Evolutionary conservation across 2,888 invertebrate genomes (phyloP).

Genomic region (Leptinotarsa juncta): DNA sequence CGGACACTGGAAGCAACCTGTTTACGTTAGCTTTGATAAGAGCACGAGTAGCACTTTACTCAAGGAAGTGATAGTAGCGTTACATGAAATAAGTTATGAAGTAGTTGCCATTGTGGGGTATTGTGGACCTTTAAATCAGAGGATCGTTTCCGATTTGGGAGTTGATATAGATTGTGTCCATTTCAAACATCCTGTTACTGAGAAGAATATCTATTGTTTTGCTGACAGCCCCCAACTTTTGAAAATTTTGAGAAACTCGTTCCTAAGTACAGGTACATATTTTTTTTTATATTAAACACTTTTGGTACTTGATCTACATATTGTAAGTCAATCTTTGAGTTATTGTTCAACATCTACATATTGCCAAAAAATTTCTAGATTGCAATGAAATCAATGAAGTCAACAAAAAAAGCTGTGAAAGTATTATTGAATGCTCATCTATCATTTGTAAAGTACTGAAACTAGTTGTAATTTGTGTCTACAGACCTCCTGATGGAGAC

Average conservation of each 20-base stretch:
- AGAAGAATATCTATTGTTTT: slow-evolving; percentile 5
- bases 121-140: slow-evolving; percentile 19
- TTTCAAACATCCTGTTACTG: slow-evolving; percentile 8
- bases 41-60: slow-evolving; percentile 3
- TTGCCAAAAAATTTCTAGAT: no score
- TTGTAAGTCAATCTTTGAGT: no score
- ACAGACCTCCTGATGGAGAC: no score
- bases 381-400: no score
- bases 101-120: slow-evolving; percentile 7
- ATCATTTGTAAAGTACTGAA: no score
- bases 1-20: slow-evolving; percentile 22
- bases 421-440: no score
- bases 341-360: no score
- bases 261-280: neutral
- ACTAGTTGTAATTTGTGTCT: no score
- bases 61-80: slow-evolving; percentile 4
- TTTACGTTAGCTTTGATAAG: slow-evolving; percentile 19
- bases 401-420: no score
- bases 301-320: no score
- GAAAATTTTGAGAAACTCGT: slow-evolving; percentile 12
- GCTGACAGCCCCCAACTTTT: slow-evolving; percentile 13
- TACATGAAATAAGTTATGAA: slow-evolving; percentile 7
- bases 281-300: neutral
- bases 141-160: slow-evolving; percentile 6
- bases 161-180: slow-evolving; percentile 1